Evolutionary conservation across 1,140 invertebrate genomes (phyloP), one percentile per base, ranked within the genome.

Genomic region (Lordiphosa clarofinis): DNA sequence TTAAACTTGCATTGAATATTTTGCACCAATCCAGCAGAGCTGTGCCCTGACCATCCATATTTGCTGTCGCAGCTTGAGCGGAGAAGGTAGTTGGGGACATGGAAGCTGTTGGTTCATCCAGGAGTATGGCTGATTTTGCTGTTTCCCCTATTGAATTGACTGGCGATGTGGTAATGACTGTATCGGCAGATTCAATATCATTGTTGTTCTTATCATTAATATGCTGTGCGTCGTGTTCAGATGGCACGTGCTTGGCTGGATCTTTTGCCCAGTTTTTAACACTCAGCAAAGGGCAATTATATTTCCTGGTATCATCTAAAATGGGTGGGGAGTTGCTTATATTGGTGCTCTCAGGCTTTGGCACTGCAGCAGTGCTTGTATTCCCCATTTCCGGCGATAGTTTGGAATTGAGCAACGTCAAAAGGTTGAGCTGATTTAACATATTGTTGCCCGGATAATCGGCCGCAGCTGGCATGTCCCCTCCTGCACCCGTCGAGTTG

Each of bases 11-110:
- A 15, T 92, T 92, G 62, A 92, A 93, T 57, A 93, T 91, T 82
- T 94, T 94, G 88, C 94, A 94, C 94, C 94, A 94, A 35, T 87
- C 74, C 56, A 94, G 91, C 91, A 93, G 92, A 1, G 67, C 70
- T 10, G 93, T 91, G 6, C 54, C 44, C 91, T 75, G 63, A 87
- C 47, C 21, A 5, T 82, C 70, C 15, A 8, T 46, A 21, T 61
- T 31, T 31, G 28, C 69, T 90, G 56, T 90, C 88, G 49, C 12
- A 43, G 53, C 44, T 43, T 68, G 52, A 39, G 12, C 53, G 12
- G 35, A 48, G 42, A 46, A 76, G 39, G 69, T 68, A 55, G 57
- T 38, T 60, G 58, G 69, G 15, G 43, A 44, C 40, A 44, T 40
- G 37, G 38, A 69, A 42, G 57, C 43, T 10, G 47, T 28, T 10